Evolutionary conservation across 2,797 vertebrate species (phyloP), one percentile per base, ranked within the genome.

Genomic region (Channallabes apus): DNA sequence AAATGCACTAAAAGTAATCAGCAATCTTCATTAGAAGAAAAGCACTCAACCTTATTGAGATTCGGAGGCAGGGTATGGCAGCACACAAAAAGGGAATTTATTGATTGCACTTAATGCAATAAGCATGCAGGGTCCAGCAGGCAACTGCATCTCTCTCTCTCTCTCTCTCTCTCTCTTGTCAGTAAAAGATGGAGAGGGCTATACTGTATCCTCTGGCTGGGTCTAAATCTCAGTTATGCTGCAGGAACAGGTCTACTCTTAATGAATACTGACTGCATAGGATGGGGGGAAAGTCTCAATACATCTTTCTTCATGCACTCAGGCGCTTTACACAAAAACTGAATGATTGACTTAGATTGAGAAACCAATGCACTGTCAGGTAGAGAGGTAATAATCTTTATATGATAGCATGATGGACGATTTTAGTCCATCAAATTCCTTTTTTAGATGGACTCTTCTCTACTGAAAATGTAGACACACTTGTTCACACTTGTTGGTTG

Each of bases 101-200:
- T 95, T 94, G 94, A 95, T 96, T 92, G 93, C 93, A 93, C 93
- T 95, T 95, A 95, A 95, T 94, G 91, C 91, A 95, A 95, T 95
- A 94, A 94, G 92, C 87, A 94, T 91, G 90, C 91, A 90, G 92
- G 92, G 89, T 93, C 92, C 92, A 93, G 89, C 69, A 88, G 92
- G 92, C 92, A 92, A 93, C 93, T 94, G 93, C 90, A 94, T 94
- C 93, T 88, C 61, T 80, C 68, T 79, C 41, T 65, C 72, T 94
- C 93, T 88, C 61, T 80, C 68, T 79, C 41, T 9, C 65, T 65
- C 82, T 75, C 9, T 75, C 56, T 58, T 29, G 46, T 78, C 71
- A 84, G 83, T 59, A 58, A 76, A 86, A 84, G 80, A 83, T 56
- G 82, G 46, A 87, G 69, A 78, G 46, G 65, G 35, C 82, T 38